Evolutionary conservation across 2,797 vertebrate species (phyloP), one percentile per base, ranked within the genome.

Genomic region (Sebastes nivosus): DNA sequence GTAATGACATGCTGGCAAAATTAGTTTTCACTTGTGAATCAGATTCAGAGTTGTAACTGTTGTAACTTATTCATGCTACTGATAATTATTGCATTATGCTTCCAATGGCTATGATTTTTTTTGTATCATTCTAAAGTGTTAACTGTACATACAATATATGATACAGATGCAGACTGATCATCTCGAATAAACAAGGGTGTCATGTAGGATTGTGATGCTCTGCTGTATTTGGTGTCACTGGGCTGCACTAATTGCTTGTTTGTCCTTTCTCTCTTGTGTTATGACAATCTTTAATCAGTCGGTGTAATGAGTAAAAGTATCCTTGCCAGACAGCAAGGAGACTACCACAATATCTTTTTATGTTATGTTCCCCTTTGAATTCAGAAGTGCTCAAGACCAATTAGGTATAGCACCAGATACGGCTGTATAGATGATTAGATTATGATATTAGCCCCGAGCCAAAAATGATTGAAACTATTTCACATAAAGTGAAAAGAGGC

Each of bases 161-260:
- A 55, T 16, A 27, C 20, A n/a, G 36, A 64, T 54, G 16, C 8
- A 27, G 8, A 22, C 7, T 10, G 3, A 4, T 30, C 29, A 24
- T 42, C 50, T 55, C 10, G 1, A 20, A n/a, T n/a, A 34, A 55
- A 25, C 46, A 20, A 50, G 46, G 46, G 18, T 24, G 29, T 32
- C 4, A 1, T 55, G 16, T 25, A 24, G 27, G 52, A 58, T 30
- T 34, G 4, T 69, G 5, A 64, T 2, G 6, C 12, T 52, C 25
- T 34, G n/a, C n/a, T 77, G 55, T 64, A 74, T 79, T 70, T 72
- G 46, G 68, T 77, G 73, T 89, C 86, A 84, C 63, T 84, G 34
- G 52, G 79, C 75, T 82, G 63, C 58, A 65, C 72, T 91, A 90
- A 93, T 87, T 90, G 72, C 79, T 86, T 83, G 59, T 87, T 87